A percentile compares a stretch with the other conserved stretches of the same genome.
These are phyloP conservation scores for Syrmaticus mikado DNA, from an alignment of 2,113 vertebrate species.

Conservation along the genomic window DNA sequence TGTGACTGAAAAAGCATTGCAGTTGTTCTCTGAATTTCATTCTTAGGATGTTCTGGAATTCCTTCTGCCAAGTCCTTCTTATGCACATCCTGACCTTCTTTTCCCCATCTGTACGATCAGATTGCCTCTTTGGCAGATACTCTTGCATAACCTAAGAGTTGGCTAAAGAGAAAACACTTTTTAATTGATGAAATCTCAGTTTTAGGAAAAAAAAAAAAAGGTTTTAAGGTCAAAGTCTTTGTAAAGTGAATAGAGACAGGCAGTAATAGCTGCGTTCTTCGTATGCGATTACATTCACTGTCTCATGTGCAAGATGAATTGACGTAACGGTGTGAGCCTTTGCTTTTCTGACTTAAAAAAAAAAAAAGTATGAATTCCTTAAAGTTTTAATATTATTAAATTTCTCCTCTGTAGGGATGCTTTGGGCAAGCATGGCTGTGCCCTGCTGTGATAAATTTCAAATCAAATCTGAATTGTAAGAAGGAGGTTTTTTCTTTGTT, in stretches of 20 bases:
- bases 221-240: slow-evolving; percentile 50
- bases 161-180: slow-evolving; percentile 1
- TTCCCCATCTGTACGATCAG: neutral
- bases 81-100: neutral
- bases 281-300: neutral
- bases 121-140: neutral
- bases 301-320: slow-evolving; percentile 11
- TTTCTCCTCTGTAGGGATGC: neutral
- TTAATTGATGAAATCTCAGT: slow-evolving; percentile 11
- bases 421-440: neutral
- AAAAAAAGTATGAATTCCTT: neutral
- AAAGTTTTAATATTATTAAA: neutral
- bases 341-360: neutral
- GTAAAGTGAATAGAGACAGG: neutral
- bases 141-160: neutral
- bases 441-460: neutral
- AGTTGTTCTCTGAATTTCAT: neutral
- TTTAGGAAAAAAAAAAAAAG: neutral
- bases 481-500: neutral
- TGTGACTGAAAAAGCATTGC: neutral
- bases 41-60: neutral
- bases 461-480: neutral
- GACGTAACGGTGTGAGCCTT: neutral
- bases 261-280: neutral
- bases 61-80: neutral